Conservation (phyloP, 2,797 vertebrate genomes). For the Phalanger gymnotis region DNA sequence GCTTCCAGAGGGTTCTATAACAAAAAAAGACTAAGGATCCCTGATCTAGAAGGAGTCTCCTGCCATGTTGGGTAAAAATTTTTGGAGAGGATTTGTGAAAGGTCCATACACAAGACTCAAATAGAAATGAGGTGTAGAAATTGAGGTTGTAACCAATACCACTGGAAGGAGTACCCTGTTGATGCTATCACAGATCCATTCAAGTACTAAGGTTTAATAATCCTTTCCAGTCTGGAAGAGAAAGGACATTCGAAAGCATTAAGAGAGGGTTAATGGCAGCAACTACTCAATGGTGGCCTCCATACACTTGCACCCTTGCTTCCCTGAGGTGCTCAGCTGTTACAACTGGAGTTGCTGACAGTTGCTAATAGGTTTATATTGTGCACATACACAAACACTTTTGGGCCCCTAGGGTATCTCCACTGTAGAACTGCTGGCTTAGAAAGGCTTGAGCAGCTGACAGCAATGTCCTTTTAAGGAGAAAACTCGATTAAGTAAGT, state of each 20-base stretch:
- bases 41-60: background rate
- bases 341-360: background rate
- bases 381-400: background rate
- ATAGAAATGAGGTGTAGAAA: background rate
- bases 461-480: background rate
- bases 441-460: background rate
- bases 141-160: background rate
- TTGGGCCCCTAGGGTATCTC: background rate
- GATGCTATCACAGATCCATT: background rate
- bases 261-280: background rate
- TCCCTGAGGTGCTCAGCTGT: background rate
- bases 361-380: conserved; percentile 1
- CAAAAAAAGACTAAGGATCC: background rate
- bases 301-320: background rate
- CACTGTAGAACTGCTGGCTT: background rate
- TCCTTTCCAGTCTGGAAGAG: background rate
- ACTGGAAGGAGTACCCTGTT: background rate
- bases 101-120: background rate
- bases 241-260: background rate
- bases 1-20: background rate
- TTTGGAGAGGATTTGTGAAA: background rate
- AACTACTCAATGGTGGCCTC: background rate
- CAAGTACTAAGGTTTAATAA: background rate
- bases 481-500: background rate
- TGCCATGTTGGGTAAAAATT: background rate